Conservation (phyloP, 2,888 invertebrate genomes). For the Balanococcus diminutus region DNA sequence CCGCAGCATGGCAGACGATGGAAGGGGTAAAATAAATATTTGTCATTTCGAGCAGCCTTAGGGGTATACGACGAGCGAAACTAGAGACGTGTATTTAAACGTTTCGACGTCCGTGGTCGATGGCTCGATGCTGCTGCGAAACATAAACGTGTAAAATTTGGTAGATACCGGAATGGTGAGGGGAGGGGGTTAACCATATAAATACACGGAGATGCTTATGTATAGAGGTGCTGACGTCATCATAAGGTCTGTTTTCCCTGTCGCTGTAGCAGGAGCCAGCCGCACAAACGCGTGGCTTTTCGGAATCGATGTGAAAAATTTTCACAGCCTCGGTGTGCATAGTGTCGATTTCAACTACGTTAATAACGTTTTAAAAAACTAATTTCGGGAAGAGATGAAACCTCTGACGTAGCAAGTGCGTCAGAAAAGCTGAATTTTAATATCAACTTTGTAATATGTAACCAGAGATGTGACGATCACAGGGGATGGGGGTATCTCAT, state of each 20-base stretch:
- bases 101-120: neutral
- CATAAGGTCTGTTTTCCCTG: neutral
- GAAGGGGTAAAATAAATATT: neutral
- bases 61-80: neutral
- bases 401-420: too few species aligned
- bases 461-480: too few species aligned
- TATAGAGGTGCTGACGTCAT: neutral
- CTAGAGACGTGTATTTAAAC: neutral
- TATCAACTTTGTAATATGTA: too few species aligned
- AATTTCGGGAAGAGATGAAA: too few species aligned
- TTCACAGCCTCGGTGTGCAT: neutral
- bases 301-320: neutral
- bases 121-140: too few species aligned
- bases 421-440: too few species aligned
- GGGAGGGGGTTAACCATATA: neutral
- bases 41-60: neutral
- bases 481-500: too few species aligned
- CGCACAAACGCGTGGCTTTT: neutral
- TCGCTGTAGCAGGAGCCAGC: too few species aligned
- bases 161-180: neutral
- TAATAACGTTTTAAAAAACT: too few species aligned
- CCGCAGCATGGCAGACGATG: neutral
- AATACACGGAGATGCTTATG: neutral
- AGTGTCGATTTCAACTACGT: neutral
- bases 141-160: neutral